These are phyloP conservation scores for Peromyscus eremicus DNA, from an alignment of 2,797 vertebrate species.

Conservation along the genomic window DNA sequence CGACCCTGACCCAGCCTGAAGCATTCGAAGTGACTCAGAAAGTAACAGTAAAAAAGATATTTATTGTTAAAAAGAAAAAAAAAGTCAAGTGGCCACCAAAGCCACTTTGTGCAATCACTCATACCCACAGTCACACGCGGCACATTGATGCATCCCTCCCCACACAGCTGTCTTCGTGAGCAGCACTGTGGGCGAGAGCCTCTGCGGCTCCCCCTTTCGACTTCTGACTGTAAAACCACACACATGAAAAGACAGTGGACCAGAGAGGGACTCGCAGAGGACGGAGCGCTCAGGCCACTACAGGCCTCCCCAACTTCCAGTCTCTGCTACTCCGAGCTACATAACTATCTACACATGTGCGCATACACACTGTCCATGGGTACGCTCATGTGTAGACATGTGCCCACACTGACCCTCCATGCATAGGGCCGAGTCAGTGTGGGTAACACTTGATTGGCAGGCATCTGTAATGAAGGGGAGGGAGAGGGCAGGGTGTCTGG, in stretches of 20 bases:
- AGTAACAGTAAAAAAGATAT: slow-evolving; percentile 81
- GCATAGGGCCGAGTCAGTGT: slow-evolving; percentile 67
- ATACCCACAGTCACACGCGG: background rate
- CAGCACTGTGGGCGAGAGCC: background rate
- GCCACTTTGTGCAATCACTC: background rate
- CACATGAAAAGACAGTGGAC: slow-evolving; percentile 69
- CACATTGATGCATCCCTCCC: rapidly evolving
- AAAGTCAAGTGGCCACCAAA: background rate
- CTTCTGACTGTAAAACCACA: slow-evolving; percentile 52
- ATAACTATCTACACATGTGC: slow-evolving; percentile 42
- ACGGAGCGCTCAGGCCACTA: background rate
- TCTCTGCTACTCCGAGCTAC: slow-evolving; percentile 59
- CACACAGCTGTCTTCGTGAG: background rate
- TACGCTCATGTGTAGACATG: background rate
- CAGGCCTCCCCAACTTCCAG: slow-evolving; percentile 3
- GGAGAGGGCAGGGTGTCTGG: background rate
- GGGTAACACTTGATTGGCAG: slow-evolving; percentile 77
- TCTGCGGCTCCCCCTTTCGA: slow-evolving; percentile 12
- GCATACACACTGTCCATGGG: background rate
- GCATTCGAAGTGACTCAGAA: slow-evolving; percentile 11
- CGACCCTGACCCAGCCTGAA: background rate
- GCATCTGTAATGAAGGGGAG: background rate
- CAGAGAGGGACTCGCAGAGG: background rate
- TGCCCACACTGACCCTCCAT: slow-evolving; percentile 72
- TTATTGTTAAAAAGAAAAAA: slow-evolving; percentile 81